Percentiles rank a stretch among this genome's conserved stretches.
These are phyloP conservation scores for Larimichthys polyactis DNA, from an alignment of 2,113 vertebrate genomes.

Conservation along the genomic window DNA sequence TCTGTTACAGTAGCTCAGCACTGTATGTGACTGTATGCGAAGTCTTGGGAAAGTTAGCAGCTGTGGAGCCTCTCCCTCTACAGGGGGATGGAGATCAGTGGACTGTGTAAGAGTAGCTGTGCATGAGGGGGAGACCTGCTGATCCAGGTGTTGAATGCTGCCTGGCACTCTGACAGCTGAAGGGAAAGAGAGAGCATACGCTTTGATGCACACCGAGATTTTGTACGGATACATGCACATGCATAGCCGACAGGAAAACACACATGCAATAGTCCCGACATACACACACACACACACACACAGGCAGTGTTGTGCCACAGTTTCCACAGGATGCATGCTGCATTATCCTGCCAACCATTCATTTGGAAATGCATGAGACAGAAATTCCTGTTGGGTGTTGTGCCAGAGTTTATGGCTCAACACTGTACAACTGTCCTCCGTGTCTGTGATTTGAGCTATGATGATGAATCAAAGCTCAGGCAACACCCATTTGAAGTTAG, in stretches of 20 bases:
- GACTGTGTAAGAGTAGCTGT: slow-evolving; percentile 74
- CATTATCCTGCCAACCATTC: slow-evolving; percentile 65
- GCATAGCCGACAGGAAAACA: slow-evolving; percentile 40
- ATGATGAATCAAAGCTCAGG: slow-evolving; percentile 66
- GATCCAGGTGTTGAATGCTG: slow-evolving; percentile 79
- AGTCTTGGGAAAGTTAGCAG: slow-evolving; percentile 75
- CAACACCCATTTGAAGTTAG: slow-evolving; percentile 65
- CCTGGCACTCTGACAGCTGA: slow-evolving; percentile 70
- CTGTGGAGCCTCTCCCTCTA: slow-evolving; percentile 65
- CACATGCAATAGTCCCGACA: slow-evolving; percentile 19
- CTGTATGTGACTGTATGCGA: slow-evolving; percentile 37
- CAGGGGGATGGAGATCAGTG: slow-evolving; percentile 68
- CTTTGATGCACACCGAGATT: slow-evolving; percentile 55
- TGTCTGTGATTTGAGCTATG: slow-evolving; percentile 58
- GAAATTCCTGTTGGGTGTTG: slow-evolving; percentile 58
- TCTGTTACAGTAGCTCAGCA: slow-evolving; percentile 66
- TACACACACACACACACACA: slow-evolving; percentile 2
- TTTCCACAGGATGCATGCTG: slow-evolving; percentile 64
- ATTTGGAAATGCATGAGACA: slow-evolving; percentile 65
- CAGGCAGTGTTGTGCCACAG: slow-evolving; percentile 35
- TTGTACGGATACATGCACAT: slow-evolving; percentile 49
- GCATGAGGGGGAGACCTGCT: slow-evolving; percentile 72
- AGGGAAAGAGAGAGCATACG: slow-evolving; percentile 27
- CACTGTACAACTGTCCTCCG: slow-evolving; percentile 61
- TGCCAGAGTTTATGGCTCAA: slow-evolving; percentile 65